Base-by-base conservation (phyloP, 2,888 invertebrate genomes). In the Phasia obesa region DNA sequence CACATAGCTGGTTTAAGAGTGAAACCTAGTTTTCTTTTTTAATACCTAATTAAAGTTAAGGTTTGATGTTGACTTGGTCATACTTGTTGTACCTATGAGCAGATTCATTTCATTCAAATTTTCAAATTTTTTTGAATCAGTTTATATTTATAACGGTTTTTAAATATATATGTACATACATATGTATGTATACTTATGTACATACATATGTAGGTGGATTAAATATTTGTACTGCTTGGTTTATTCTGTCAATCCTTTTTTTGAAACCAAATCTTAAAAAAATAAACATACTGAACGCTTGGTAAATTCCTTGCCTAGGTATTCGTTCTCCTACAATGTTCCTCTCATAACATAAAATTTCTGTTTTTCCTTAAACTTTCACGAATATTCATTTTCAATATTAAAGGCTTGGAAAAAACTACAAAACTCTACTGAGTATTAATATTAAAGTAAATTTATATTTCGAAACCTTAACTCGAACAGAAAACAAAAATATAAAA, bases 401-500 rank as follows among this genome's bases (percentile, higher is more conserved):
- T 83, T 83, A 83, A 83, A 83, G 79, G 76, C 79, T 79, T 71
- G 31, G 17, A 51, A 73, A 75, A 83, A 83, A 75, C 70, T 79
- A 79, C 78, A 65, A 83, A 78, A 83, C 83, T 71, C 79, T 71
- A 35, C 70, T 53, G 75, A 82, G 78, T 83, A 74, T 79, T 83
- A 79, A 73, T 67, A 83, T 83, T 83, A 83, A 83, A 83, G 83
- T 83, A 71, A 83, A 79, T 83, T 79, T 80, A 76, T 83, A 79
- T 83, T 83, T 83, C 79, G 83, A 83, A 83, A 83, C 83, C 83
- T 83, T 76, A 83, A 79, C 79, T 83, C 79, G 83, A 79, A 83
- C 79, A 79, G 62, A 83, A 83, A 79, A 83, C 55, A 75, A 67
- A 38, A 57, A 49, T 51, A 27, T 42, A 65, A 71, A 49, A 59